Evolutionary conservation across 2,113 vertebrate species (phyloP).

Genomic region (Acanthisitta chloris): DNA sequence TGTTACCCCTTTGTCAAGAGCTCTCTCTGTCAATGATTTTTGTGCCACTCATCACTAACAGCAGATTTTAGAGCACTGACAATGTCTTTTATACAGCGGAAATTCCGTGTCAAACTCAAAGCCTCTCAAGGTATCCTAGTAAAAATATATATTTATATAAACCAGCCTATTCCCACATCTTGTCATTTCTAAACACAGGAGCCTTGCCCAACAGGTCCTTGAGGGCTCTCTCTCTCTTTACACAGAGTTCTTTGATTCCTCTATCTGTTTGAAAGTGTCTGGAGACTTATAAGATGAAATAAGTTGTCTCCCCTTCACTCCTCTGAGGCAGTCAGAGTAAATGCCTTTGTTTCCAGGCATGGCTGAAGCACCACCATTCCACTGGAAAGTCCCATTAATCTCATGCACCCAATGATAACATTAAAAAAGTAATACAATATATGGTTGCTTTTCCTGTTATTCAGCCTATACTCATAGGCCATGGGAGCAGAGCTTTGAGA

Average conservation of each 20-base stretch:
- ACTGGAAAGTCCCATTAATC: constrained; percentile 22
- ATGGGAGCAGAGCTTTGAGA: background rate
- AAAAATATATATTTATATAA: background rate
- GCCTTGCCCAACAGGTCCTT: background rate
- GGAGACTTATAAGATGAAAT: constrained; percentile 45
- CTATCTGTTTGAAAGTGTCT: background rate
- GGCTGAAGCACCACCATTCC: background rate
- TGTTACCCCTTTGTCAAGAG: background rate
- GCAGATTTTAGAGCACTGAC: background rate
- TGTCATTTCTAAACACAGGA: background rate
- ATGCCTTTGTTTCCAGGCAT: constrained; percentile 16
- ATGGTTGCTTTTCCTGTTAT: background rate
- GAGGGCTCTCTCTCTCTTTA: background rate
- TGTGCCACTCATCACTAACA: background rate
- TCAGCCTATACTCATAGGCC: background rate
- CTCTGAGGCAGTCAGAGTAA: background rate
- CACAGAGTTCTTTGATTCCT: background rate
- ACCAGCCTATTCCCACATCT: background rate
- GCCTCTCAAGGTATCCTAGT: background rate
- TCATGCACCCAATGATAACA: background rate
- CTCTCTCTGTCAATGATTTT: background rate
- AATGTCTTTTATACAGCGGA: background rate
- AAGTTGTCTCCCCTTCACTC: background rate
- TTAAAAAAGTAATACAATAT: background rate
- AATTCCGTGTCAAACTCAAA: background rate